phyloP scores from a whole-genome alignment of 1,140 invertebrate species.

The Rhizoglyphus robini region DNA sequence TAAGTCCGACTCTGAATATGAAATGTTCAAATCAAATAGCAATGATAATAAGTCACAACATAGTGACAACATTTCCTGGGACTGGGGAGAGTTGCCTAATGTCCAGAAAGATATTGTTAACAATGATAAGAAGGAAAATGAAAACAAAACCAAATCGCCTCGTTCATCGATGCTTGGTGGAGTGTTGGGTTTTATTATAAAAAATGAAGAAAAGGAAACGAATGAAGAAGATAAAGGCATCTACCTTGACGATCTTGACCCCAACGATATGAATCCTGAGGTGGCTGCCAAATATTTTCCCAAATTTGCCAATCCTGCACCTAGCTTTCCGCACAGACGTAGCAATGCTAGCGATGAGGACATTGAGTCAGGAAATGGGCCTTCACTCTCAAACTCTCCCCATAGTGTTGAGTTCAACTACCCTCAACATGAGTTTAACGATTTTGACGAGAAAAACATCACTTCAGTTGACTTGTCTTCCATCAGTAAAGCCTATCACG shows the following conservation, averaged over 20 bases:
- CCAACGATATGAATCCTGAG: constrained; percentile 74
- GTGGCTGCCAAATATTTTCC: constrained; percentile 78
- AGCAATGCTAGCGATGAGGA: constrained; percentile 56
- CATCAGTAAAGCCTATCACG: constrained; percentile 37
- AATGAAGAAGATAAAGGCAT: constrained; percentile 56
- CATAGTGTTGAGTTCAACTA: constrained; percentile 52
- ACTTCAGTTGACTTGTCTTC: constrained; percentile 21
- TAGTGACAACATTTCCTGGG: constrained; percentile 52
- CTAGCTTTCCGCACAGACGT: constrained; percentile 3
- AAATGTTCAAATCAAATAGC: constrained; percentile 27
- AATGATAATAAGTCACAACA: no score
- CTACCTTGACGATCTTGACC: constrained; percentile 80
- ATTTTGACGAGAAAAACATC: background rate
- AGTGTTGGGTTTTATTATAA: constrained; percentile 82
- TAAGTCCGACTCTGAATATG: constrained; percentile 35
- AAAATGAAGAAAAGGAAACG: constrained; percentile 50
- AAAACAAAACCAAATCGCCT: background rate
- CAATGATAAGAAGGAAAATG: background rate
- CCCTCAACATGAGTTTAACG: background rate
- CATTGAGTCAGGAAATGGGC: constrained; percentile 83
- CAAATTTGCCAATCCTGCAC: constrained; percentile 25
- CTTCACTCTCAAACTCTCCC: constrained; percentile 81
- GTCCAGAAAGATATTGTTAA: constrained; percentile 13
- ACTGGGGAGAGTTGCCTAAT: constrained; percentile 85
- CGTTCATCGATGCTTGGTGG: constrained; percentile 61